Conservation (phyloP, 2,113 vertebrate genomes). For the Salvator merianae region DNA sequence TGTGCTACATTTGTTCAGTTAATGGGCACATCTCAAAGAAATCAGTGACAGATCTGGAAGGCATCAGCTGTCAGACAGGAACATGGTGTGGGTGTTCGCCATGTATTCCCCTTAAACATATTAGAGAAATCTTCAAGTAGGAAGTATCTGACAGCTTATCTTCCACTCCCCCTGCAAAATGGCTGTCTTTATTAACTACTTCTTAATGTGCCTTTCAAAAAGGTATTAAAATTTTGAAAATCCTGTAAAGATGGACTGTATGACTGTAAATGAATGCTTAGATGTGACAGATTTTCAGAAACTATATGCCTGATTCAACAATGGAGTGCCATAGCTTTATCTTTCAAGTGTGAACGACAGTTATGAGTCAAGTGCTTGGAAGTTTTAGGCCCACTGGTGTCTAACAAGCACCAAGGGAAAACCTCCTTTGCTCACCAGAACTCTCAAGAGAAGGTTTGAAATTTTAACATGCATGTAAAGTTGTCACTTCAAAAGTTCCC, state of each 20-base stretch:
- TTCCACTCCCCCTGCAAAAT: fast-evolving
- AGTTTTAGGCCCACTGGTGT: background rate
- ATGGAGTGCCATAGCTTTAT: background rate
- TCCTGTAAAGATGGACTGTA: background rate
- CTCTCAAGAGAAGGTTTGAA: slow-evolving; percentile 8
- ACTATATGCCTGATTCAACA: fast-evolving
- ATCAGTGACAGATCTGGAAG: background rate
- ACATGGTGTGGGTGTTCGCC: background rate
- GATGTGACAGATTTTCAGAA: slow-evolving; percentile 1
- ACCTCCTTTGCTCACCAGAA: fast-evolving
- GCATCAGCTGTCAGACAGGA: background rate
- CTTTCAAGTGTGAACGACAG: background rate
- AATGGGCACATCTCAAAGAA: background rate
- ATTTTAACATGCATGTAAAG: background rate
- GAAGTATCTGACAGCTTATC: background rate
- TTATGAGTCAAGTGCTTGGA: fast-evolving
- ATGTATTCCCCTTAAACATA: background rate
- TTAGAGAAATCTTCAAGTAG: background rate
- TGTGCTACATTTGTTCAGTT: background rate
- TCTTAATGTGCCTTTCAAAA: background rate
- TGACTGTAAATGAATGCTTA: slow-evolving; percentile 1
- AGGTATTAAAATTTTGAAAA: too few relatives aligned
- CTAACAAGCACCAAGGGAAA: slow-evolving; percentile 16
- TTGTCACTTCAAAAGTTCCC: background rate
- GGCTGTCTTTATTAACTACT: background rate